Evolutionary conservation across 2,888 invertebrate species (phyloP).

Genomic region (Leptopilina drosophilae): DNA sequence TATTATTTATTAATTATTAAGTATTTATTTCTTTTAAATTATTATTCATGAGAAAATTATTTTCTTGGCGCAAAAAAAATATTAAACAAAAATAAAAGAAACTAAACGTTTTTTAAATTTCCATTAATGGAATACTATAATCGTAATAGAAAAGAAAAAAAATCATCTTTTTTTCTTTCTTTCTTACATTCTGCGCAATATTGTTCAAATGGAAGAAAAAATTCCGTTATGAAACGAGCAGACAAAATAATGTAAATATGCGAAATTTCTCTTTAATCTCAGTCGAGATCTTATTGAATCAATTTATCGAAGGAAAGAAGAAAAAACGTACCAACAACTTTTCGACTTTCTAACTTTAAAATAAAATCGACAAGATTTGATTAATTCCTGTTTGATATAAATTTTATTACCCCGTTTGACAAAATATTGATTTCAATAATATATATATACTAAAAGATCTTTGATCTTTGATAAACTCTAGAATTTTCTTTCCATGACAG

Average conservation of each 20-base stretch:
- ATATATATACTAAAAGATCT: background rate
- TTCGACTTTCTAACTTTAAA: conserved; percentile 14
- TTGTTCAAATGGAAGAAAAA: background rate
- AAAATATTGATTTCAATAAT: background rate
- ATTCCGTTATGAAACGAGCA: background rate
- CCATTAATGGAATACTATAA: too few species aligned
- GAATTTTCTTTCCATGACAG: too few species aligned
- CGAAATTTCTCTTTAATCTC: conserved; percentile 26
- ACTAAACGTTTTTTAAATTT: too few species aligned
- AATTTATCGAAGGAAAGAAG: too few species aligned
- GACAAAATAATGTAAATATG: background rate
- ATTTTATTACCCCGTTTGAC: background rate
- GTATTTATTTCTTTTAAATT: too few species aligned
- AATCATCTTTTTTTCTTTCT: too few species aligned
- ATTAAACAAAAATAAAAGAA: too few species aligned
- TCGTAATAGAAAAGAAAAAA: too few species aligned
- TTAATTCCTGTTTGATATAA: background rate
- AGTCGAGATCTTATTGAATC: background rate
- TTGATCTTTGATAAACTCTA: too few species aligned
- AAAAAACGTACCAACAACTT: conserved; percentile 16
- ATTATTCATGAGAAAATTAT: too few species aligned
- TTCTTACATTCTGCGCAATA: background rate
- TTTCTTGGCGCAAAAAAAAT: too few species aligned
- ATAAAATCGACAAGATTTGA: background rate
- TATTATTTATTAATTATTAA: too few species aligned